A percentile compares a stretch with the other conserved stretches of the same genome.
Conservation (phyloP, 2,888 invertebrate species). For the Therioaphis trifolii region DNA sequence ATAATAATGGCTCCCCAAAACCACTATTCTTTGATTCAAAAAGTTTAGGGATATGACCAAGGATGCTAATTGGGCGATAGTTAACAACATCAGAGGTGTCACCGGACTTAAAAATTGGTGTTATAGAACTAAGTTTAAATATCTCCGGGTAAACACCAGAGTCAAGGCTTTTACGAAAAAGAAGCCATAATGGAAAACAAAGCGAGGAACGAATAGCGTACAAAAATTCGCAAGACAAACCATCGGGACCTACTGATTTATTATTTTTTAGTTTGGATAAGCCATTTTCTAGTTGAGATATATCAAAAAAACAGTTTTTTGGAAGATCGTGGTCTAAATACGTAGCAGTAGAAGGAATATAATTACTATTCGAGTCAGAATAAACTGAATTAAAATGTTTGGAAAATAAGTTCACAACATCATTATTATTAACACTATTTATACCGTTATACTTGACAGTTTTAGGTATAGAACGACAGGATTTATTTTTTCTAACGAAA, state of each 20-base stretch:
- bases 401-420: too few species aligned
- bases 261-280: background rate
- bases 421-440: too few species aligned
- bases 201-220: background rate
- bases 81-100: background rate
- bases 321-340: too few species aligned
- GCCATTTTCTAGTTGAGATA: background rate
- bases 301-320: background rate
- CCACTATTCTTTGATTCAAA: background rate
- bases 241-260: background rate
- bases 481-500: too few species aligned
- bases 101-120: background rate
- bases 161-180: conserved; percentile 20
- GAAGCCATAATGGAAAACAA: background rate
- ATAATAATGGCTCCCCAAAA: background rate
- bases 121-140: conserved; percentile 3
- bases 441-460: too few species aligned
- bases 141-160: background rate
- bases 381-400: too few species aligned
- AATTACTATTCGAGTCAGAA: too few species aligned
- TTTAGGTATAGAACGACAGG: too few species aligned
- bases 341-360: too few species aligned
- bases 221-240: background rate
- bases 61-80: background rate
- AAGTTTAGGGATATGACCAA: background rate